Base-by-base conservation (phyloP, 2,797 vertebrate species). In the Bradypus variegatus region DNA sequence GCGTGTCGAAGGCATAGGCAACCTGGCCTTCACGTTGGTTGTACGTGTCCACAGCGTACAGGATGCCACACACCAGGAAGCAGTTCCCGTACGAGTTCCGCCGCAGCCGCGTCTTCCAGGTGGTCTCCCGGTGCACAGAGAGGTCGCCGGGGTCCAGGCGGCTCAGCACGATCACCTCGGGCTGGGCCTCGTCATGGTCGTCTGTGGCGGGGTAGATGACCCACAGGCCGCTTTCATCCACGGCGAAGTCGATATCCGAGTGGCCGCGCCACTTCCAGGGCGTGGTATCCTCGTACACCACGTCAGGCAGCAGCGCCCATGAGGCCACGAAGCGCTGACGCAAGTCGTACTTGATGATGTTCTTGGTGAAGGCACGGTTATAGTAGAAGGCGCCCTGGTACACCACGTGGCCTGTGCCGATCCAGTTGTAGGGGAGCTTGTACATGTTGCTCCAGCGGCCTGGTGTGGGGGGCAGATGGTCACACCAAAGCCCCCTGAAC, bases 401-500 rank as follows among this genome's bases (percentile, higher is more conserved):
- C n/a, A 99, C 98, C 95, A 99, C 99, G 0, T 99, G 99, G 60
- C 99, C 99, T 0, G 99, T 99, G 95, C 99, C 99, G 0, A 99
- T 99, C 99, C 99, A 99, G 97, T 99, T 99, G 97, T 99, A 99
- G 2, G 99, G 99, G 75, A 99, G 98, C 95, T 99, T 99, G 97
- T 98, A 99, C 88, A 99, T 98, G 96, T 99, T 99, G 96, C 99
- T 99, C 99, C 99, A 99, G 65, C 99, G 99, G 21, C 99, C 99
- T 99, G 0, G 10, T 38, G 62, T 0, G 2, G 5, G 16, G 79
- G n/a, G 58, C 19, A 1, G 23, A 13, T 0, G 16, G 82, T 88
- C 36, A 84, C 23, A 11, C 8, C 41, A 8, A 27, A 60, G 70
- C 4, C 41, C 58, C 67, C 62, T 0, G 2, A 27, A 3, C 75